Evolutionary conservation across 2,888 invertebrate species (phyloP).

Genomic region (Volucella inflata): DNA sequence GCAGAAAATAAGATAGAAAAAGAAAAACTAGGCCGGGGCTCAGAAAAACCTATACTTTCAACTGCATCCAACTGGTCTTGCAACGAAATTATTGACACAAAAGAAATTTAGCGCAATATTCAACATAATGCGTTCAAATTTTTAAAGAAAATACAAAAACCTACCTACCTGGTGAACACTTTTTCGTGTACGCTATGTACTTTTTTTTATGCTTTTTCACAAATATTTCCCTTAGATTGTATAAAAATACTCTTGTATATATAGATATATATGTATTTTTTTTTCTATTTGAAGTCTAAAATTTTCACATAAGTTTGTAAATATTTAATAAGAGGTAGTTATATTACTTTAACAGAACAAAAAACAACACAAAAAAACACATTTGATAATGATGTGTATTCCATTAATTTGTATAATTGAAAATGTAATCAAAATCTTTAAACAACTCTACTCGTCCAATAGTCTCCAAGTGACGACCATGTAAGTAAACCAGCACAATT

Average conservation of each 20-base stretch:
- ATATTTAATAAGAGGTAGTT: conserved; percentile 67
- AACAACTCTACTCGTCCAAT: conserved; percentile 38
- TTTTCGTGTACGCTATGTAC: conserved; percentile 29
- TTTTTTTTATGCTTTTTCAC: conserved; percentile 25
- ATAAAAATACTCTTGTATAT: conserved; percentile 56
- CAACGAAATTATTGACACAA: conserved; percentile 16
- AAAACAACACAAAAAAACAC: not conserved
- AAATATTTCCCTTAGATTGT: conserved; percentile 17
- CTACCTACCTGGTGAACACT: conserved; percentile 52
- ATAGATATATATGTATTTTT: conserved; percentile 34
- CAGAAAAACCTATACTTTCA: not conserved
- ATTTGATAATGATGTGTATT: conserved; percentile 20
- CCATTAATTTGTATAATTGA: conserved; percentile 28
- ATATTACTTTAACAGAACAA: conserved; percentile 26
- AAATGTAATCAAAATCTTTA: conserved; percentile 12
- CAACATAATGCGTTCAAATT: not conserved
- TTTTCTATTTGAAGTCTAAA: conserved; percentile 33
- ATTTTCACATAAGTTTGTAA: conserved; percentile 29
- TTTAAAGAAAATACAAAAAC: not conserved
- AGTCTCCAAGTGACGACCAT: conserved; percentile 40
- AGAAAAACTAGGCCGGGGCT: conserved; percentile 1
- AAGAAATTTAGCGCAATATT: conserved; percentile 2
- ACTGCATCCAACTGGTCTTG: not conserved
- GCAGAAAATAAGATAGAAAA: not conserved
- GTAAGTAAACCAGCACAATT: conserved; percentile 49